Conservation (phyloP, 1,140 invertebrate species). For the Portunus trituberculatus region DNA sequence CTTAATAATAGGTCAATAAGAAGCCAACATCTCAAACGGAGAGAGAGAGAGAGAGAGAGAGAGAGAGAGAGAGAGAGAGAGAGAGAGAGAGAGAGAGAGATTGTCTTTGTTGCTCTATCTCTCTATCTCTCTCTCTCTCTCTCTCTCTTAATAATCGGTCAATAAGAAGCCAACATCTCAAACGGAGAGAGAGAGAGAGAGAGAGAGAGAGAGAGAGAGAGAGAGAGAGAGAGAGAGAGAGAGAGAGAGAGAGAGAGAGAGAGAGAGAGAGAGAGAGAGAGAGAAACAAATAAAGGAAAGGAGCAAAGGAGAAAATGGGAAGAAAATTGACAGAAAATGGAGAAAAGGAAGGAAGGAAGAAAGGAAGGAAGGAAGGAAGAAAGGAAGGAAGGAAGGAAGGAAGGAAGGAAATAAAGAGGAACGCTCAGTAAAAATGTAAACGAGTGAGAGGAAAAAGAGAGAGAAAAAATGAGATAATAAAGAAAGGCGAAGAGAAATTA, state of each 20-base stretch:
- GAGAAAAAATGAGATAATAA: neutral
- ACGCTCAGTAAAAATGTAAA: too few species aligned
- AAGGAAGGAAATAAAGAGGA: too few species aligned
- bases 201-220: neutral
- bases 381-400: neutral
- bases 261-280: neutral
- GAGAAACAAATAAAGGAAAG: too few species aligned
- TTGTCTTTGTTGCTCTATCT: too few species aligned
- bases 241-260: constrained; percentile 29
- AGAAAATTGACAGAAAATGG: too few species aligned
- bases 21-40: too few species aligned
- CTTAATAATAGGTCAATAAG: too few species aligned
- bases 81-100: too few species aligned
- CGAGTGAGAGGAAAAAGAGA: too few species aligned
- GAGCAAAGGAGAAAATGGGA: too few species aligned
- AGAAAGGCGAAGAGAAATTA: neutral
- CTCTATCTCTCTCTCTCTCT: neutral
- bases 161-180: neutral
- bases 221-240: constrained; percentile 29
- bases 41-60: too few species aligned
- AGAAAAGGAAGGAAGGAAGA: neutral
- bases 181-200: neutral
- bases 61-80: too few species aligned
- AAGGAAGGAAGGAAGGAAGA: neutral
- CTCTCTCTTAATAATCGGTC: neutral